Evolutionary conservation across 2,113 vertebrate genomes (phyloP), one percentile per base, ranked within the genome.

Genomic region (Tursiops truncatus): DNA sequence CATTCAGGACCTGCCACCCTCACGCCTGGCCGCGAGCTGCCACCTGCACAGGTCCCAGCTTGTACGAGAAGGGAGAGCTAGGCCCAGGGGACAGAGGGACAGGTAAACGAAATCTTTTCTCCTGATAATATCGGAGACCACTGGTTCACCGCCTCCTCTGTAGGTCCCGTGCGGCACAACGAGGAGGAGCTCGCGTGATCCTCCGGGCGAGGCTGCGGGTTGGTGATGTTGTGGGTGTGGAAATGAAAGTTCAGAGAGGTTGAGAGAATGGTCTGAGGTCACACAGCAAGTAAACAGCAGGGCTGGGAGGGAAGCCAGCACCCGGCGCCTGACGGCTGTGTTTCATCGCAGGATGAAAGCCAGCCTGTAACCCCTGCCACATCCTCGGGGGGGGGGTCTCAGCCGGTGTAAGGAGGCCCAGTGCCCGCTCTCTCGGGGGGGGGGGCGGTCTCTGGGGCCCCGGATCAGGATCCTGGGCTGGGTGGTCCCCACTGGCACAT

Each of bases 371-470:
- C 17, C 1, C 28, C 47, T 20, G 26, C 12, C 56, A 58, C 6
- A 2, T 23, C 41, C 41, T 26, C 36, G 2, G 1, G 0, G 1
- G 0, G 1, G 1, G 0, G 1, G n/a, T 7, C 94, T n/a, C 3
- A 6, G 87, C 71, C 62, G 36, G 31, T 1, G 2, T 12, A 31
- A 31, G 26, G n/a, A 62, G 41, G 63, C 33, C 8, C n/a, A 20
- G 33, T 17, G 56, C 60, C 26, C 1, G 1, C 33, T n/a, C 68
- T 25, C 50, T 31, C n/a, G 0, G 44, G 10, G 38, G 38, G 1
- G 18, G 1, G 18, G 18, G 70, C 13, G 33, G 26, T 6, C 67
- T 87, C 50, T 5, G 47, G 65, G 44, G n/a, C 33, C 58, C 44
- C 11, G 18, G n/a, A 67, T 47, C 56, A 15, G 83, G n/a, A 33